These are phyloP conservation scores for Tyrannus savana DNA, from an alignment of 2,113 vertebrate species.

Conservation along the genomic window DNA sequence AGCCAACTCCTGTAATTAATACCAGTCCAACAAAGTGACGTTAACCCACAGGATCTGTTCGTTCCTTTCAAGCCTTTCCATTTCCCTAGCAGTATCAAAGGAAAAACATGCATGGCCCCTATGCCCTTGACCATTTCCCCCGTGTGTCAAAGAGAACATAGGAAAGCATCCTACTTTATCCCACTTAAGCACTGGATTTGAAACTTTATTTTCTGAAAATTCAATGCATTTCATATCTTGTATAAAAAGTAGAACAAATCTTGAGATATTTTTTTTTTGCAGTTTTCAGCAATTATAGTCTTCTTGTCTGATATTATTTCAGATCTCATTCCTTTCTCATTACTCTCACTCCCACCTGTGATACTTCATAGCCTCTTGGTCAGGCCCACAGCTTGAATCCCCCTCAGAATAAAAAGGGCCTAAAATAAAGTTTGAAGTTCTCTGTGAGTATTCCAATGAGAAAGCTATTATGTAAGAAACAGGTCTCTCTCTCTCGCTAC, in stretches of 20 bases:
- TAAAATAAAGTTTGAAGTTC: not conserved
- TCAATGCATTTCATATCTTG: not conserved
- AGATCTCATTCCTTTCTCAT: not conserved
- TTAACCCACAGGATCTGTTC: not conserved
- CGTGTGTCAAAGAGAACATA: not conserved
- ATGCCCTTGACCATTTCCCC: not conserved
- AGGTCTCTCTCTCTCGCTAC: not conserved
- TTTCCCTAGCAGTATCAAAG: not conserved
- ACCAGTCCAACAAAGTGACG: not conserved
- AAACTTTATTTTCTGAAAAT: not conserved
- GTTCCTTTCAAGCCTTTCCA: not conserved
- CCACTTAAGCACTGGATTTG: not conserved
- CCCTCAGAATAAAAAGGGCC: not conserved
- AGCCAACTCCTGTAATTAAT: not conserved
- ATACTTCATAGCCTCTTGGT: not conserved
- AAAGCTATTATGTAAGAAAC: rapidly evolving
- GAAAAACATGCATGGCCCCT: rapidly evolving
- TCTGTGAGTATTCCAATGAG: not conserved
- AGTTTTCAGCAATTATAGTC: not conserved
- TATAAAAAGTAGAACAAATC: not conserved
- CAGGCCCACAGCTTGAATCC: not conserved
- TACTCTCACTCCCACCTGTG: no score
- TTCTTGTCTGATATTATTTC: not conserved
- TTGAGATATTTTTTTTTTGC: not conserved
- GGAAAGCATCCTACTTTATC: not conserved